Evolutionary conservation across 2,888 invertebrate species (phyloP).

Genomic region (Trissoscelio sp.): DNA sequence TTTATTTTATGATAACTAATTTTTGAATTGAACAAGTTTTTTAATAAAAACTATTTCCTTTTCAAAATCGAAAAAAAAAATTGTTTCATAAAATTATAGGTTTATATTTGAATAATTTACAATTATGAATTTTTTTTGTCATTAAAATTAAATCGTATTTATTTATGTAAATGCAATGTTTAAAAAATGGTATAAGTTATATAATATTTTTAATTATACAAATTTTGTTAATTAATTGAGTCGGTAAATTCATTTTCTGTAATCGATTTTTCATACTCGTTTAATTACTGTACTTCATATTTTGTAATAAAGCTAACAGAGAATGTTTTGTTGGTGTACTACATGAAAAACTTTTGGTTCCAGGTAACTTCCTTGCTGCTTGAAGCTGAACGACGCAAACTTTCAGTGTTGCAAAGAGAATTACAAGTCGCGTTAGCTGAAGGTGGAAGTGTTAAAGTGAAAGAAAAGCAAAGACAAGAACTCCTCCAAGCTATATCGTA

Average conservation of each 20-base stretch:
- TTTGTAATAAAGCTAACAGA: slow-evolving; percentile 1
- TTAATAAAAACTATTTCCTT: too few species aligned
- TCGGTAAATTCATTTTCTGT: slow-evolving; percentile 21
- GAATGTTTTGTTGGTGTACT: slow-evolving; percentile 9
- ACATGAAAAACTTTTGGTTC: slow-evolving; percentile 72
- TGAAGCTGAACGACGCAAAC: slow-evolving; percentile 88
- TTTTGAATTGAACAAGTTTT: too few species aligned
- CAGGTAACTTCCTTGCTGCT: slow-evolving; percentile 89
- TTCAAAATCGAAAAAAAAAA: too few species aligned
- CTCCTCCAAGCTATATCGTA: slow-evolving; percentile 87
- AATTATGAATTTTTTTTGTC: too few species aligned
- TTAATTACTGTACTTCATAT: slow-evolving; percentile 3
- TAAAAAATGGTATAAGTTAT: too few species aligned
- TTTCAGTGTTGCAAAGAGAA: slow-evolving; percentile 87
- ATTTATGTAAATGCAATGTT: too few species aligned
- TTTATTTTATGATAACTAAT: too few species aligned
- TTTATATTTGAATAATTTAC: too few species aligned
- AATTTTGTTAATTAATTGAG: too few species aligned
- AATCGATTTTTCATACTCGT: background rate
- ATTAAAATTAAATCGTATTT: too few species aligned
- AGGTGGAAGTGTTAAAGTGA: slow-evolving; percentile 87
- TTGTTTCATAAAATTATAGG: too few species aligned
- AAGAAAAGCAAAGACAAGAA: slow-evolving; percentile 88
- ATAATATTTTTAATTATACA: too few species aligned
- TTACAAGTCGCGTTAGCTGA: slow-evolving; percentile 86